Evolutionary conservation across 2,113 vertebrate species (phyloP), one percentile per base, ranked within the genome.

Genomic region (Coracopsis vasa): DNA sequence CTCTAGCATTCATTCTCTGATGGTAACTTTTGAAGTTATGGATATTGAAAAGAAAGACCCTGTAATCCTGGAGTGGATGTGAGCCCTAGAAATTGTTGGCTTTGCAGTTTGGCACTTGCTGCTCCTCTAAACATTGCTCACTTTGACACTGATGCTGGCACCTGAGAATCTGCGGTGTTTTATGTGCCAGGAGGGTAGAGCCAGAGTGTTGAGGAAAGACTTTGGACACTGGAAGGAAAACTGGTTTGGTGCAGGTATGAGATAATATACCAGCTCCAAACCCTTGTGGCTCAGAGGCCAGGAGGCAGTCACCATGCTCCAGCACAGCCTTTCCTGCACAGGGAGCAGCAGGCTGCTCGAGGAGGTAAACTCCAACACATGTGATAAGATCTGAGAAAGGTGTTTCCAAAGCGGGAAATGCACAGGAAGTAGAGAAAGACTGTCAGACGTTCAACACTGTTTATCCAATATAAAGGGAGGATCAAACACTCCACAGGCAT

Each of bases 141-240:
- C 58, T 47, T 81, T 47, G 70, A 21, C 27, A 15, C 35, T 27
- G 54, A 27, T 17, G 19, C 41, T 2, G 1, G 16, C 16, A 39
- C 31, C 27, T 29, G 35, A 29, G 45, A 58, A 62, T 7, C 13
- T 74, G 29, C 13, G 0, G 0, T 42, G 16, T 27, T 78, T 60
- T 29, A 6, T 6, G 10, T 10, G 24, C 7, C 7, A 1, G 6
- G 45, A 78, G 23, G 4, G 66, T 47, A 19, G 15, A 84, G 11
- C 3, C 48, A 21, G 16, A 10, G 10, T 25, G 29, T 21, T 69
- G 54, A 56, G 45, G 42, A 72, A 31, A 85, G 41, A 51, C 21
- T 70, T 47, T 48, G 13, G 56, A 21, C 10, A 16, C 10, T 17
- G 50, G 35, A 27, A 61, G 25, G n/a, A 88, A 18, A 35, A 33